phyloP scores from a whole-genome alignment of 2,113 vertebrate genomes.

The Origma solitaria region DNA sequence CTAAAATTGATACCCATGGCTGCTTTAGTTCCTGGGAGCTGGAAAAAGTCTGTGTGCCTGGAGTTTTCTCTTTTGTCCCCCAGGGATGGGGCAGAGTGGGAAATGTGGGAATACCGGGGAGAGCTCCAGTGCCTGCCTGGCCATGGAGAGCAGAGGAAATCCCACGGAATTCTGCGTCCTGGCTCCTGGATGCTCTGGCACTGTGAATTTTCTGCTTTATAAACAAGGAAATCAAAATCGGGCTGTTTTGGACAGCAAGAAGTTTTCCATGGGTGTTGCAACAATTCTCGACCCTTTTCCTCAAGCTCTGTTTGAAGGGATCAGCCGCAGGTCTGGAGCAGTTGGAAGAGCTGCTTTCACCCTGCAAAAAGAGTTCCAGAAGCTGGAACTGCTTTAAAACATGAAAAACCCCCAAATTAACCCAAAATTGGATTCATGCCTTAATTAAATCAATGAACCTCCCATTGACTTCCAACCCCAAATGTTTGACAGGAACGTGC shows the following conservation, averaged over 20 bases:
- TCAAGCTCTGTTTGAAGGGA: neutral
- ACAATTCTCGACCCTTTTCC: neutral
- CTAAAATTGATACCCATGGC: neutral
- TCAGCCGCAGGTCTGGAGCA: neutral
- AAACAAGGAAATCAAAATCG: neutral
- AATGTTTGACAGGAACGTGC: neutral
- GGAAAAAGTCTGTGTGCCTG: neutral
- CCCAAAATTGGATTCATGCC: neutral
- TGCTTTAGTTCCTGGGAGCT: neutral
- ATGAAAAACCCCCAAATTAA: neutral
- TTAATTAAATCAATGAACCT: neutral
- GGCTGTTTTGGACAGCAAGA: neutral
- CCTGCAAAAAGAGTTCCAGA: neutral
- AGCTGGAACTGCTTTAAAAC: neutral
- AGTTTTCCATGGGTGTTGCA: neutral
- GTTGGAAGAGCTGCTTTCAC: neutral
- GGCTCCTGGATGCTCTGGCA: no score
- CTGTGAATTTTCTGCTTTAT: neutral
- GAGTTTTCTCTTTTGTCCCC: neutral
- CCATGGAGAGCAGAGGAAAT: neutral
- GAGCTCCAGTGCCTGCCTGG: neutral
- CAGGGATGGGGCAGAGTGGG: no score
- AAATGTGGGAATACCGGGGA: neutral
- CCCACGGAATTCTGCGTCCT: neutral
- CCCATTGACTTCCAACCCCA: neutral